A percentile compares a stretch with the other conserved stretches of the same genome.
phyloP scores from a whole-genome alignment of 2,888 invertebrate species.

The Cataglyphis livida region DNA sequence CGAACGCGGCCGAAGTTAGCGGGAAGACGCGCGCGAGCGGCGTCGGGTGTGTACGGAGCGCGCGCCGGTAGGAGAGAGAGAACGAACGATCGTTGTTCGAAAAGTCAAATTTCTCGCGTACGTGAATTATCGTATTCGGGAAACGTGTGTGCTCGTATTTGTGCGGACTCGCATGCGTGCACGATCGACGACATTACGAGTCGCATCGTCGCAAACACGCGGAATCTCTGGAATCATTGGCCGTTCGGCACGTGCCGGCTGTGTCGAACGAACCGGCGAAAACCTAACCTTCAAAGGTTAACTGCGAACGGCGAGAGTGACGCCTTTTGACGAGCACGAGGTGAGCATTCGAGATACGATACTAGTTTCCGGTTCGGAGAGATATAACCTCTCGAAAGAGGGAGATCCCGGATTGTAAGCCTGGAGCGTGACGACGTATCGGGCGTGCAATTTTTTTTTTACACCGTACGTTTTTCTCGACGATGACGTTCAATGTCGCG shows the following conservation, averaged over 20 bases:
- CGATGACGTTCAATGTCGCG: constrained; percentile 20
- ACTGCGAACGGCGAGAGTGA: constrained; percentile 23
- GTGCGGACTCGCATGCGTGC: not conserved
- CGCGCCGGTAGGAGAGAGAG: constrained; percentile 26
- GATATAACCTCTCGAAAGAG: not conserved
- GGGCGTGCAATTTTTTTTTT: not conserved
- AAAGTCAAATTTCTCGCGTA: constrained; percentile 36
- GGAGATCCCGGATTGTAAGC: not conserved
- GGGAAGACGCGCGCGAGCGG: constrained; percentile 63
- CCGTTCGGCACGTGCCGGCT: constrained; percentile 39
- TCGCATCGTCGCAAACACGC: not conserved
- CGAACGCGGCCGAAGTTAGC: not conserved
- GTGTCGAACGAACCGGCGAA: constrained; percentile 63
- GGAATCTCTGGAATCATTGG: not conserved
- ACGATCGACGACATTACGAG: not conserved
- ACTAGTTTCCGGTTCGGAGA: not conserved
- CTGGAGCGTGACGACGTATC: not conserved
- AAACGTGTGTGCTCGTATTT: not conserved
- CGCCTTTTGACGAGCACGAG: constrained; percentile 41
- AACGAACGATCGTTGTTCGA: constrained; percentile 26
- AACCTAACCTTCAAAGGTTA: constrained; percentile 70
- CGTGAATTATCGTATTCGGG: not conserved
- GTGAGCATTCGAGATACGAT: constrained; percentile 46
- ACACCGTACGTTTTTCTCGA: constrained; percentile 11
- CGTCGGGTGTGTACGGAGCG: constrained; percentile 57